A percentile compares a stretch with the other conserved stretches of the same genome.
These are phyloP conservation scores for Mormyrus hasselquistii DNA, from an alignment of 2,797 vertebrate genomes.

Conservation along the genomic window DNA sequence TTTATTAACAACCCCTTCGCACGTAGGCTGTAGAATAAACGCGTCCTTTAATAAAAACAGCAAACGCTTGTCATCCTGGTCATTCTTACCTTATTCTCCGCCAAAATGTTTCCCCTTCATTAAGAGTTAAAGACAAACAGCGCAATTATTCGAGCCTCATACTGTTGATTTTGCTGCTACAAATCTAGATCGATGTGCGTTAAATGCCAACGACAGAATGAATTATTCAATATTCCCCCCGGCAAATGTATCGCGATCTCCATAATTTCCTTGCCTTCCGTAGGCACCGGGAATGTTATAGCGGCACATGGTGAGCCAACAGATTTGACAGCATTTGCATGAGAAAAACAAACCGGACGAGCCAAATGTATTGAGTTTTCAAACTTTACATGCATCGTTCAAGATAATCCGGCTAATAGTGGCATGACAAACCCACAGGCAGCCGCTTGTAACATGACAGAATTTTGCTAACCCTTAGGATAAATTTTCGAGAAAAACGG, in stretches of 20 bases:
- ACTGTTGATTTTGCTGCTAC: slow-evolving; percentile 55
- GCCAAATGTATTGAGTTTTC: slow-evolving; percentile 49
- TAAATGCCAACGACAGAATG: slow-evolving; percentile 28
- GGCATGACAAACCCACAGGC: slow-evolving; percentile 72
- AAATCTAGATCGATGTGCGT: slow-evolving; percentile 47
- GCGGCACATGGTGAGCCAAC: slow-evolving; percentile 12
- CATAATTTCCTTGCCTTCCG: slow-evolving; percentile 19
- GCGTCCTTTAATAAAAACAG: slow-evolving; percentile 5
- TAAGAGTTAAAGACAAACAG: slow-evolving; percentile 69
- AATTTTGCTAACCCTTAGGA: slow-evolving; percentile 71
- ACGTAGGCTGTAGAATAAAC: slow-evolving; percentile 14
- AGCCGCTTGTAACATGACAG: slow-evolving; percentile 71
- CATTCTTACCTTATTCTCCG: slow-evolving; percentile 73
- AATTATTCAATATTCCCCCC: slow-evolving; percentile 28
- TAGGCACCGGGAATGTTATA: slow-evolving; percentile 9
- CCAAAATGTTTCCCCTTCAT: slow-evolving; percentile 64
- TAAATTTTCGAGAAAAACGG: slow-evolving; percentile 72
- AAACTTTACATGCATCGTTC: slow-evolving; percentile 65
- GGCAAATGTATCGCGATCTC: slow-evolving; percentile 28
- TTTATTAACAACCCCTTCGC: neutral
- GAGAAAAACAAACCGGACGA: slow-evolving; percentile 18
- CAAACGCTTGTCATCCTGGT: slow-evolving; percentile 43
- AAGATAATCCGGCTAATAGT: slow-evolving; percentile 68
- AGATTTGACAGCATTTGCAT: slow-evolving; percentile 6
- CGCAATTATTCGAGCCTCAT: slow-evolving; percentile 59